Base-by-base conservation (phyloP, 2,888 invertebrate species). In the Agrilus cyanescens region DNA sequence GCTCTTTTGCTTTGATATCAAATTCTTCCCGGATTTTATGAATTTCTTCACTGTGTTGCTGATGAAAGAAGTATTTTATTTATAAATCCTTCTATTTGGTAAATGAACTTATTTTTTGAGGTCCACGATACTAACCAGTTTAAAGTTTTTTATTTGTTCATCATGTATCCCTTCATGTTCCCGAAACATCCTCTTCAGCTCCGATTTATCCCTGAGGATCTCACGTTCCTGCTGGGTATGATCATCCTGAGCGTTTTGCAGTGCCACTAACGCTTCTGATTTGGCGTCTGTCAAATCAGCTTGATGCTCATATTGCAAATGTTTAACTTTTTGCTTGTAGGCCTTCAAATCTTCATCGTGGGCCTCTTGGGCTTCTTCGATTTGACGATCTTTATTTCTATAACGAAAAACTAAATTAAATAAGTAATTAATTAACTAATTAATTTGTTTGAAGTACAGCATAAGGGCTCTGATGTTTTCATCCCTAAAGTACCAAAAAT, bases 271-370 rank as follows among this genome's bases (percentile, higher is more conserved):
- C 20, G 82, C 80, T 58, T 91, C 89, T 10, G 89, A 88, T 59
- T 88, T 82, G 40, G 85, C 72, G 58, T 90, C 87, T 0, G 89
- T 83, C 44, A 87, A 74, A 58, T 85, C 81, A 45, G 82, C 83
- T 60, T 89, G 85, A 59, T 93, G 91, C 59, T 94, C 93, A 66
- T 88, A 93, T 64, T 90, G 82, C 34, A 94, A 69, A 69, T 91
- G 89, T 59, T 94, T 94, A 45, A 93, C 86, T 71, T 89, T 93
- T 60, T 94, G 93, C 58, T 88, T 87, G 57, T 87, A 87, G 42
- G 87, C 80, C 69, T 88, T 88, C 25, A 93, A 72, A 57, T 93
- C 84, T 25, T 81, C 79, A 60, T 93, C 89, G 59, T 93, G 89
- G 56, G 85, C 77, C 61, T 91, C 90, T 52, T 84, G 80, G 0